Conservation (phyloP, 2,113 vertebrate genomes). For the Laticauda laticaudata region DNA sequence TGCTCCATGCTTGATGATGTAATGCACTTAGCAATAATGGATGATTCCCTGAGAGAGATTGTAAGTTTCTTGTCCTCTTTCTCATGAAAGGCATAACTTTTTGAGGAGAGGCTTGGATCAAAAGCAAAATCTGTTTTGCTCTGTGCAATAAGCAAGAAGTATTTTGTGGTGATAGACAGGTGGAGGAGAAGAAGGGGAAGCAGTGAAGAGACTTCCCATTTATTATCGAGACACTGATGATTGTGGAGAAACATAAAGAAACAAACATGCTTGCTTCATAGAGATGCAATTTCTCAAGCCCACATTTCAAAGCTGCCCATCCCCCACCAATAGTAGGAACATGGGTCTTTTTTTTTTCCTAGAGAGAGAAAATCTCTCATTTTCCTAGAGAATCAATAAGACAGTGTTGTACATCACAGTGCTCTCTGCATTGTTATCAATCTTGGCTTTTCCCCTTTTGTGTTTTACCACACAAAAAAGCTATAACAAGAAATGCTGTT, state of each 20-base stretch:
- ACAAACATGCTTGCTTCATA: background rate
- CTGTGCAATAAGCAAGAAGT: background rate
- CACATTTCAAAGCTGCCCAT: fast-evolving
- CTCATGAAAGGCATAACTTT: background rate
- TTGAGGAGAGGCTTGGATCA: background rate
- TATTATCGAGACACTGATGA: background rate
- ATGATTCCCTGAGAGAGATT: conserved; percentile 26
- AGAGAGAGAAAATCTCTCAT: background rate
- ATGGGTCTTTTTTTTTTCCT: background rate
- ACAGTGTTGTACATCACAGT: background rate
- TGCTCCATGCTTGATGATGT: background rate
- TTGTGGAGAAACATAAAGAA: background rate
- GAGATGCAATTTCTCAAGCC: fast-evolving
- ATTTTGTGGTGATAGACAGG: background rate
- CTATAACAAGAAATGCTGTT: conserved; percentile 14
- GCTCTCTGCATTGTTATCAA: background rate
- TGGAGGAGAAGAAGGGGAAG: background rate
- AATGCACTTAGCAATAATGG: conserved; percentile 19
- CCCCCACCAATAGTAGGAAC: fast-evolving
- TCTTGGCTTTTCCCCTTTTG: background rate
- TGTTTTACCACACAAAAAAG: background rate
- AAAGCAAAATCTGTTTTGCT: background rate
- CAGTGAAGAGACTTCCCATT: background rate
- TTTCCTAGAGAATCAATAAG: background rate
- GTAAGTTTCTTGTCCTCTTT: conserved; percentile 2